Evolutionary conservation across 1,140 invertebrate species (phyloP).

Genomic region (Drosophila quadrilineata): DNA sequence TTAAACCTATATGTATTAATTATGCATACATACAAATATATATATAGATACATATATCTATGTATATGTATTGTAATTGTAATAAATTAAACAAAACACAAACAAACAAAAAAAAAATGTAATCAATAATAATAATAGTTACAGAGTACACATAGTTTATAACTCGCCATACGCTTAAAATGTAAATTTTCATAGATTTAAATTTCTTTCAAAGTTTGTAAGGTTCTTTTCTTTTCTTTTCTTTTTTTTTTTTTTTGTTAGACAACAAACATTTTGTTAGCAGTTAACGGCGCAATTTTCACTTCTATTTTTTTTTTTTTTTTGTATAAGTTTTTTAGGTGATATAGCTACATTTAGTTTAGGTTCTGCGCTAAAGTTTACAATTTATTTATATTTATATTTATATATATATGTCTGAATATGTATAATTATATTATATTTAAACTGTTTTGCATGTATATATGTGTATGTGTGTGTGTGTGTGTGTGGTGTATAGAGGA

Average conservation of each 20-base stretch:
- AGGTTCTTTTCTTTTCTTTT: slow-evolving; percentile 10
- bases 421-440: no score
- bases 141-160: slow-evolving; percentile 65
- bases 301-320: not conserved
- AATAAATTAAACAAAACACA: slow-evolving; percentile 67
- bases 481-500: no score
- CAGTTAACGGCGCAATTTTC: slow-evolving; percentile 13
- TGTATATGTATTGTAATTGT: slow-evolving; percentile 10
- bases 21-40: slow-evolving; percentile 17
- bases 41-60: slow-evolving; percentile 10
- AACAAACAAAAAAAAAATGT: slow-evolving; percentile 31
- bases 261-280: slow-evolving; percentile 40
- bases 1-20: slow-evolving; percentile 15
- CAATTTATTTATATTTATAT: no score
- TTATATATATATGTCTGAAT: no score
- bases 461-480: no score
- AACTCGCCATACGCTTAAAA: slow-evolving; percentile 57
- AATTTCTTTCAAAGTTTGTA: not conserved
- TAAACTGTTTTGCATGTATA: no score
- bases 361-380: slow-evolving; percentile 9
- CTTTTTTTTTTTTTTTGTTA: slow-evolving; percentile 31
- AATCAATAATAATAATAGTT: slow-evolving; percentile 59
- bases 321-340: slow-evolving; percentile 6
- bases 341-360: slow-evolving; percentile 28
- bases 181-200: slow-evolving; percentile 24